A percentile compares a stretch with the other conserved stretches of the same genome.
These are phyloP conservation scores for Tipula confusa DNA, from an alignment of 2,888 invertebrate genomes.

Conservation along the genomic window DNA sequence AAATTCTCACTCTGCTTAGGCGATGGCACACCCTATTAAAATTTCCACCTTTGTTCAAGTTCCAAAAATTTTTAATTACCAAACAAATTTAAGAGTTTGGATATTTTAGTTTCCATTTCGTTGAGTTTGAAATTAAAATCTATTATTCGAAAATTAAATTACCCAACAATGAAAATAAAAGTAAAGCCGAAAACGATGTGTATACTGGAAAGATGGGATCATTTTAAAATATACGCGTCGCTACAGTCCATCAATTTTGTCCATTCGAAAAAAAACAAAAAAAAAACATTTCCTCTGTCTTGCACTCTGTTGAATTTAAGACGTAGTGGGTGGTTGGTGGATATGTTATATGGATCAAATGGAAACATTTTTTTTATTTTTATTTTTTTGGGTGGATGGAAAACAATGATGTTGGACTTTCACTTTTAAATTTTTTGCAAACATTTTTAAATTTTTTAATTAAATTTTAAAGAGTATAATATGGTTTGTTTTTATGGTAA, in stretches of 20 bases:
- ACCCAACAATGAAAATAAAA: background rate
- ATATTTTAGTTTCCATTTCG: background rate
- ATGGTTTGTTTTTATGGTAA: conserved; percentile 8
- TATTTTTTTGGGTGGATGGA: background rate
- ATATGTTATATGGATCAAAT: background rate
- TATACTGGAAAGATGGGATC: background rate
- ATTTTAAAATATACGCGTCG: background rate
- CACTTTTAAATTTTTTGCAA: background rate
- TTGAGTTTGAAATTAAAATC: background rate
- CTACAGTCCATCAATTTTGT: conserved; percentile 12
- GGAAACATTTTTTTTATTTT: background rate
- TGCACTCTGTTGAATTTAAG: background rate
- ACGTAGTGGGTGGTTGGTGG: background rate
- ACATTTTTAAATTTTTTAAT: background rate
- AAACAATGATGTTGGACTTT: conserved; percentile 5
- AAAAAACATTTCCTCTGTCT: background rate
- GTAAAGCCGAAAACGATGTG: background rate
- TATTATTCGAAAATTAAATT: background rate
- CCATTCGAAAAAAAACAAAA: background rate
- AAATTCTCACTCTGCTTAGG: no score
- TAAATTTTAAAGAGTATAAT: background rate
- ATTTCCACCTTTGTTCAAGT: background rate
- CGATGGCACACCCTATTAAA: no score
- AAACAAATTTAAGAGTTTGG: background rate
- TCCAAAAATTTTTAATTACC: background rate